Percentiles rank a stretch among this genome's conserved stretches.
Conservation (phyloP, 2,113 vertebrate species). For the Sakesphorus luctuosus region DNA sequence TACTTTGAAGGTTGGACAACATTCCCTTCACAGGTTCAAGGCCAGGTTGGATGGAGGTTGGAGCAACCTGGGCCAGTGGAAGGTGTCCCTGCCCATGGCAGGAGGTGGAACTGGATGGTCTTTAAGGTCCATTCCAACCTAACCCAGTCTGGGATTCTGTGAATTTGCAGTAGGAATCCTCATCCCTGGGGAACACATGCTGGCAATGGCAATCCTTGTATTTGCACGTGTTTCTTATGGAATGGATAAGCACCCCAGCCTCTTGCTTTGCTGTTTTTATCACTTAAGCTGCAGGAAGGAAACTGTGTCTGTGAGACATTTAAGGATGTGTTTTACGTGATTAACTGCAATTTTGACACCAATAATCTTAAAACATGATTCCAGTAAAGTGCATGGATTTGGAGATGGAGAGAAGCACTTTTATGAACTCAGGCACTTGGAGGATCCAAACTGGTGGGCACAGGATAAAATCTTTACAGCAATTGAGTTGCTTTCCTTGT, state of each 20-base stretch:
- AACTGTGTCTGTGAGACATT: background rate
- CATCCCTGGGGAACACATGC: background rate
- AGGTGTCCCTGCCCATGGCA: background rate
- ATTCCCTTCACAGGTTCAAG: background rate
- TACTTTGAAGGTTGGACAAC: background rate
- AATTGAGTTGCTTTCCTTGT: background rate
- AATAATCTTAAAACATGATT: background rate
- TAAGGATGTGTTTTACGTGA: background rate
- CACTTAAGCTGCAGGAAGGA: background rate
- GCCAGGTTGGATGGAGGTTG: background rate
- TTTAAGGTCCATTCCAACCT: background rate
- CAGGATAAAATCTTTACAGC: background rate
- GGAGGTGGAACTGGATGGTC: background rate
- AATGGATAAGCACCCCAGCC: accelerated
- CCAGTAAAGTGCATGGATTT: background rate
- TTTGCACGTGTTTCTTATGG: accelerated
- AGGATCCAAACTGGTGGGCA: background rate
- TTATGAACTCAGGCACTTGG: background rate
- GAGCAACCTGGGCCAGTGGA: background rate
- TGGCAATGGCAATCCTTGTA: accelerated
- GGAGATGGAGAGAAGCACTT: background rate
- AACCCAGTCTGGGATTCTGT: background rate
- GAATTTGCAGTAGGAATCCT: background rate
- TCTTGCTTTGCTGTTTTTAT: background rate
- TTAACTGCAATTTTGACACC: background rate